Base-by-base conservation (phyloP, 1,140 invertebrate genomes). In the Matsumurasca onukii region DNA sequence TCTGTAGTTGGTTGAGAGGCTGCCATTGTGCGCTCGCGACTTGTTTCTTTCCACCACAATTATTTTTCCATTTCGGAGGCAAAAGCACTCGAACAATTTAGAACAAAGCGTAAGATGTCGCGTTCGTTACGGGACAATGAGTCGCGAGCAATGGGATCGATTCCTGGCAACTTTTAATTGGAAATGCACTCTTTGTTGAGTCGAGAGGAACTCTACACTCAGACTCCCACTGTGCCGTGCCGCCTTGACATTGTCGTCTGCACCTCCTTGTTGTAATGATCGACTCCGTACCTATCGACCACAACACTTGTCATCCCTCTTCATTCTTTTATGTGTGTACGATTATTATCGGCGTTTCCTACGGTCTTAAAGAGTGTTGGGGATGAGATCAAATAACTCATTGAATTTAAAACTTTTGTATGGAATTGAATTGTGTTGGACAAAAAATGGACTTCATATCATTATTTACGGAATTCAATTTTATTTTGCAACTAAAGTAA, bases 41-140 rank as follows among this genome's bases (percentile, higher is more conserved):
- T 59, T 59, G 55, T 59, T 59, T 59, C 55, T 59, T 59, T 59
- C 55, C 55, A 59, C 55, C 25, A 59, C 55, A 59, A 59, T 59
- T 59, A 59, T 59, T 59, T 39, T 29, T 59, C 55, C 55, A 59
- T 59, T 59, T 59, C 55, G 24, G 55, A 59, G 24, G 15, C 55
- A 27, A 59, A n/a, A 59, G 55, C 55, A 59, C 55, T 59, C 55
- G 24, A 59, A 29, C 55, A 24, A 29, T 25, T 29, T 59, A 29
- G 55, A 59, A 59, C 55, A 59, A 59, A 59, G 55, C n/a, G 55
- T 59, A 59, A 59, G 55, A 59, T 59, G 55, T 24, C 55, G 55
- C 24, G 55, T 3, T 3, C 55, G 25, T 20, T 12, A 52, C n/a
- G n/a, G n/a, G 34, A 59, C 55, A 59, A 59, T 25, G 22, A n/a